Conservation (phyloP, 2,113 vertebrate genomes). For the Notarius quadriscutis region DNA sequence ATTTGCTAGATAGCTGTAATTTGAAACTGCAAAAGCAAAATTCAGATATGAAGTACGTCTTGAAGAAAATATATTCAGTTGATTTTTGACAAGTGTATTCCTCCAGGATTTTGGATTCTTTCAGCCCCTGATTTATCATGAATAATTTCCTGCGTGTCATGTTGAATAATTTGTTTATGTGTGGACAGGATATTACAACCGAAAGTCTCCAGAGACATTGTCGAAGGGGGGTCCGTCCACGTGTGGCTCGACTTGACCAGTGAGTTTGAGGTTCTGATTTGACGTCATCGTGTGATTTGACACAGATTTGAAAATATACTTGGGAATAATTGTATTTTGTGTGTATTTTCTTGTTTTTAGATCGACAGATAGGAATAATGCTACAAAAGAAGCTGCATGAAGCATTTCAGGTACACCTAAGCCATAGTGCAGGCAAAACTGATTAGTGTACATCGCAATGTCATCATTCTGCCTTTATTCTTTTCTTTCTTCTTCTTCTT, state of each 20-base stretch:
- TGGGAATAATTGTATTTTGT: neutral
- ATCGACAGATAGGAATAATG: conserved; percentile 74
- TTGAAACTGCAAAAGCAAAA: neutral
- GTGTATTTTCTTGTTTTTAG: conserved; percentile 51
- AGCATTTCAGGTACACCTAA: conserved; percentile 70
- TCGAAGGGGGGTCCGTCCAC: conserved; percentile 75
- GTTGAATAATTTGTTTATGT: conserved; percentile 38
- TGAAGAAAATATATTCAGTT: neutral
- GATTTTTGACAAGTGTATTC: neutral
- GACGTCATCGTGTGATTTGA: neutral
- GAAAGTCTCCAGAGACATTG: conserved; percentile 64
- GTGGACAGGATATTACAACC: conserved; percentile 65
- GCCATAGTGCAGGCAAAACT: too few species aligned
- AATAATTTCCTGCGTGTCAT: neutral
- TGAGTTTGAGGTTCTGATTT: conserved; percentile 49
- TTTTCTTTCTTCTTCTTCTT: neutral
- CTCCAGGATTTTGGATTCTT: neutral
- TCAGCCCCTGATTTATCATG: neutral
- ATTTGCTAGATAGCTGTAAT: neutral
- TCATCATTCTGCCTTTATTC: neutral
- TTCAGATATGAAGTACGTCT: neutral
- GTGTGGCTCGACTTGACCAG: conserved; percentile 79
- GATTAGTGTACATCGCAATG: neutral
- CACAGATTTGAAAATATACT: neutral
- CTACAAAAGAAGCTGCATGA: conserved; percentile 74